Conservation (phyloP, 2,797 vertebrate species). For the Notolepis coatsorum region DNA sequence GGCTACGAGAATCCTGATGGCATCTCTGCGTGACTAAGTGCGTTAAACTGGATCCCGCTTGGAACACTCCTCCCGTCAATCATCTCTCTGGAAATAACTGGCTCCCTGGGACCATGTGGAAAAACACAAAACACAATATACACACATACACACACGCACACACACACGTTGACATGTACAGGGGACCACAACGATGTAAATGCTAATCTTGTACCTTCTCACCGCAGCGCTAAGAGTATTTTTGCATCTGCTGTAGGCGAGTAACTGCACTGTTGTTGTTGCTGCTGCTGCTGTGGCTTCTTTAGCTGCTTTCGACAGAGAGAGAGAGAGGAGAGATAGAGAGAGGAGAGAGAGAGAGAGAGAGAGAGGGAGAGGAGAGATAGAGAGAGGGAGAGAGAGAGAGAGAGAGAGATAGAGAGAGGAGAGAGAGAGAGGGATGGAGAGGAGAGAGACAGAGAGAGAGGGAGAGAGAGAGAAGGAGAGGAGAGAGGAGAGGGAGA, state of each 20-base stretch:
- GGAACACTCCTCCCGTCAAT: constrained; percentile 6
- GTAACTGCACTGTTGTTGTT: constrained; percentile 38
- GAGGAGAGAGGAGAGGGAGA: too few species aligned
- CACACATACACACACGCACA: constrained; percentile 22
- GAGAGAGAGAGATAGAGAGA: too few species aligned
- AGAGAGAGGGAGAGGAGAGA: too few species aligned
- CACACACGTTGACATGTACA: constrained; percentile 54
- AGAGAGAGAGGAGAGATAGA: too few species aligned
- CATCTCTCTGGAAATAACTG: constrained; percentile 45
- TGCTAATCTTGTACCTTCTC: constrained; percentile 52
- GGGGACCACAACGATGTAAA: constrained; percentile 70
- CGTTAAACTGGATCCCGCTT: constrained; percentile 23
- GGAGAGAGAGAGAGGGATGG: too few species aligned
- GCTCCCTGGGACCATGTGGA: constrained; percentile 28
- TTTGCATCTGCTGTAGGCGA: constrained; percentile 55
- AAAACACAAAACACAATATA: constrained; percentile 36
- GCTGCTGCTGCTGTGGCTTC: constrained; percentile 59
- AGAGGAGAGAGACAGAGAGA: too few species aligned
- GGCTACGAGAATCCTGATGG: constrained; percentile 54
- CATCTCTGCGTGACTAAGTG: not conserved
- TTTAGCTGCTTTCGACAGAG: constrained; percentile 67
- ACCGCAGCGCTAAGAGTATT: constrained; percentile 51
- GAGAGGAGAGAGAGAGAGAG: too few species aligned
- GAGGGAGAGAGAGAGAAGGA: too few species aligned
- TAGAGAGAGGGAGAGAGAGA: too few species aligned